Conservation (phyloP, 2,113 vertebrate genomes). For the Ageneiosus marmoratus region DNA sequence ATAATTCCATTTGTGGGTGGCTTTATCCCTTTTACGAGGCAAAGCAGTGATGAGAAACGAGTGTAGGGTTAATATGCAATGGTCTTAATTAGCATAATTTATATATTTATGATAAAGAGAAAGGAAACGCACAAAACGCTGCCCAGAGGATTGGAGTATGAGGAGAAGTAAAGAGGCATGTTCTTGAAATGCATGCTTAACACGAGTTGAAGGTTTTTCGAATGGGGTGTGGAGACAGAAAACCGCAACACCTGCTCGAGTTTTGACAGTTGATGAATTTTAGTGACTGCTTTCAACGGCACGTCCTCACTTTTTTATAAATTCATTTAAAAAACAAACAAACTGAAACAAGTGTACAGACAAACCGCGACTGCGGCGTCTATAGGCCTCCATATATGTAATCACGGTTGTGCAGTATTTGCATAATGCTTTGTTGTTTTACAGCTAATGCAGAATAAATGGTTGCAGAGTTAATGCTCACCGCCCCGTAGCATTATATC, state of each 20-base stretch:
- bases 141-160: constrained; percentile 59
- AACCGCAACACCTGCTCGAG: constrained; percentile 68
- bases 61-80: constrained; percentile 95
- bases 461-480: neutral
- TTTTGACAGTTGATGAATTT: constrained; percentile 68
- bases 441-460: neutral
- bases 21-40: constrained; percentile 55
- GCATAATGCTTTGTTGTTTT: constrained; percentile 39
- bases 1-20: constrained; percentile 42
- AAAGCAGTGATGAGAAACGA: constrained; percentile 76
- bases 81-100: constrained; percentile 98
- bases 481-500: neutral
- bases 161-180: constrained; percentile 45
- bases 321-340: no score
- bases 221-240: constrained; percentile 62
- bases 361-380: constrained; percentile 4
- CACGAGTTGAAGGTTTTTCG: constrained; percentile 45
- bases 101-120: constrained; percentile 99
- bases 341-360: no score
- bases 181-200: constrained; percentile 50
- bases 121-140: constrained; percentile 71
- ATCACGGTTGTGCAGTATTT: constrained; percentile 33
- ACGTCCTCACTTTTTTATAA: neutral
- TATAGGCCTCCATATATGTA: constrained; percentile 47
- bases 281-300: constrained; percentile 36